A percentile compares a stretch with the other conserved stretches of the same genome.
Evolutionary conservation across 1,140 invertebrate species (phyloP).

Genomic region (Heliothis subflexa): DNA sequence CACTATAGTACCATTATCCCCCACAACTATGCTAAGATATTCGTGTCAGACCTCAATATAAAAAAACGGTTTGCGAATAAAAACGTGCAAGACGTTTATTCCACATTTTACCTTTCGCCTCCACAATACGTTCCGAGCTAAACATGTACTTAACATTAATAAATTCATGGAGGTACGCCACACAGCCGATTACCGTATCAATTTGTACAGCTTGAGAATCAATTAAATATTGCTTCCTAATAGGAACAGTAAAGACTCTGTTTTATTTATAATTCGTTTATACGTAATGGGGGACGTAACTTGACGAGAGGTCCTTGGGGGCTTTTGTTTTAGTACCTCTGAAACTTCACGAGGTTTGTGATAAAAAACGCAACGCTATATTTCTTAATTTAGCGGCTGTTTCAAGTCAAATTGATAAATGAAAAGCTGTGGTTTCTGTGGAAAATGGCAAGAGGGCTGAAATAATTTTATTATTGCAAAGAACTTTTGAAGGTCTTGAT

Average conservation of each 20-base stretch:
- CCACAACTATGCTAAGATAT: conserved; percentile 4
- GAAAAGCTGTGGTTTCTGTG: not conserved
- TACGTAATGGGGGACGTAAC: too few relatives aligned
- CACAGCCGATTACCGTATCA: conserved; percentile 26
- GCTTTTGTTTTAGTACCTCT: not conserved
- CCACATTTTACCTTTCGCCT: conserved; percentile 31
- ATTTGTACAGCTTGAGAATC: conserved; percentile 6
- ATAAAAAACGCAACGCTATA: not conserved
- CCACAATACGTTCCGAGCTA: conserved; percentile 28
- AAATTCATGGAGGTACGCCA: conserved; percentile 23
- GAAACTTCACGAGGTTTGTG: not conserved
- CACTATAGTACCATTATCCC: too few relatives aligned
- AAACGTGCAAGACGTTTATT: conserved; percentile 13
- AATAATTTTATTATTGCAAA: not conserved
- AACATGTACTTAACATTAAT: conserved; percentile 36
- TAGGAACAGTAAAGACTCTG: conserved; percentile 21
- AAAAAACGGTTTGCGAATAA: not conserved
- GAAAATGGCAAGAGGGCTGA: not conserved
- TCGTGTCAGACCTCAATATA: not conserved
- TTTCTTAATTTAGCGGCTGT: not conserved
- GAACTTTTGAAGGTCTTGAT: not conserved
- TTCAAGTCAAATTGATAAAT: not conserved
- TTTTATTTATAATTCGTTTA: conserved; percentile 33
- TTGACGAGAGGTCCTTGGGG: not conserved
- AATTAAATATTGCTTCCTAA: conserved; percentile 12